Base-by-base conservation (phyloP, 2,113 vertebrate species). In the Pollimyrus isidori region DNA sequence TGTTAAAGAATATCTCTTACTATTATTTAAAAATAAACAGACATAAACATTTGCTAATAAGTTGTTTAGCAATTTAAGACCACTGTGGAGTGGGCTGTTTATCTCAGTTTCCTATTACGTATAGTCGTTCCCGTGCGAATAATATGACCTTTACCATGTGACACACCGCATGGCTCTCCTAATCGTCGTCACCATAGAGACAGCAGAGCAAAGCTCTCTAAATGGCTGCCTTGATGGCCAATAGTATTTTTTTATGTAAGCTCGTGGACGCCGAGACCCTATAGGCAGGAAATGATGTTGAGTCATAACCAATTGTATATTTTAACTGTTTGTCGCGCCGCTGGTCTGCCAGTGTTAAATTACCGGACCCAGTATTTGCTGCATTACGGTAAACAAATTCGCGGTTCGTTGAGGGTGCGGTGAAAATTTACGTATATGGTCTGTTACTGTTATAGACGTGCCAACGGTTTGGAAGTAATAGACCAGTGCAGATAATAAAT, bases 91-190 rank as follows among this genome's bases (percentile, higher is more conserved):
- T 7, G 35, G 35, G 3, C 39, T 23, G 45, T 48, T 45, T 84
- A 84, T 84, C 39, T 10, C 21, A 23, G 19, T 48, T 46, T 84
- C 39, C 42, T 84, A 84, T 42, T 21, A 48, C 50, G 35, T 39
- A 42, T 35, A 11, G 23, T 45, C 35, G n/a, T n/a, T 49, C 17
- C 13, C 87, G 84, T 42, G 49, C 87, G 89, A 87, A 89, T 91
- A 92, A 90, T 76, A 89, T 93, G 91, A 91, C 89, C 5, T 26
- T 21, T 11, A 91, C 94, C 95, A 95, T 45, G 93, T 95, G 95
- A 94, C 90, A 56, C 89, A 69, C 53, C 10, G 19, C 91, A 88
- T 89, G 91, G 91, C 62, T 89, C 73, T 1, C 6, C 80, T 26
- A 35, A 90, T 88, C 19, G 9, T 89, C 91, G 92, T 94, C 91